A percentile compares a stretch with the other conserved stretches of the same genome.
Evolutionary conservation across 1,140 invertebrate species (phyloP).

Genomic region (Lutraria rhynchaena): DNA sequence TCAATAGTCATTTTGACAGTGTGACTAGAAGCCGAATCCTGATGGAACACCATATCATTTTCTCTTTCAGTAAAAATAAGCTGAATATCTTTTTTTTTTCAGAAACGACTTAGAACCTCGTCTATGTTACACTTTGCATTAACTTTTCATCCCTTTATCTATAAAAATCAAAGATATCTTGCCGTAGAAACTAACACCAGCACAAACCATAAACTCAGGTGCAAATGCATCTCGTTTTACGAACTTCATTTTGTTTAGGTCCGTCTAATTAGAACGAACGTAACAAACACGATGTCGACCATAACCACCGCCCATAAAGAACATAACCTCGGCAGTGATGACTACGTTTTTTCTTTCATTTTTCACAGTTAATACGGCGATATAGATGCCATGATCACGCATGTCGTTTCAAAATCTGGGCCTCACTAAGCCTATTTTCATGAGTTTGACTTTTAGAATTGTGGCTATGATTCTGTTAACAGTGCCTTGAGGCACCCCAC

Average conservation of each 20-base stretch:
- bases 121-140: constrained; percentile 4
- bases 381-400: constrained; percentile 40
- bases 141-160: neutral
- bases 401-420: too few relatives aligned
- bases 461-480: too few relatives aligned
- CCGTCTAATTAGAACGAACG: too few relatives aligned
- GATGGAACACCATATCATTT: too few relatives aligned
- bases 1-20: neutral
- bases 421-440: too few relatives aligned
- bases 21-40: too few relatives aligned
- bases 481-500: too few relatives aligned
- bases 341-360: constrained; percentile 34
- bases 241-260: too few relatives aligned
- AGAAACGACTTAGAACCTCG: too few relatives aligned
- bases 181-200: constrained; percentile 14
- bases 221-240: constrained; percentile 24
- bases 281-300: neutral
- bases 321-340: too few relatives aligned
- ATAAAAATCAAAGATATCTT: too few relatives aligned
- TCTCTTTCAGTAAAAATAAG: constrained; percentile 2
- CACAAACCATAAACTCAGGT: constrained; percentile 31
- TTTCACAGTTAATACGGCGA: constrained; percentile 33
- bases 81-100: neutral
- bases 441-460: too few relatives aligned
- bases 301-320: constrained; percentile 38